Conservation (phyloP, 2,113 vertebrate genomes). For the Fregetta grallaria region DNA sequence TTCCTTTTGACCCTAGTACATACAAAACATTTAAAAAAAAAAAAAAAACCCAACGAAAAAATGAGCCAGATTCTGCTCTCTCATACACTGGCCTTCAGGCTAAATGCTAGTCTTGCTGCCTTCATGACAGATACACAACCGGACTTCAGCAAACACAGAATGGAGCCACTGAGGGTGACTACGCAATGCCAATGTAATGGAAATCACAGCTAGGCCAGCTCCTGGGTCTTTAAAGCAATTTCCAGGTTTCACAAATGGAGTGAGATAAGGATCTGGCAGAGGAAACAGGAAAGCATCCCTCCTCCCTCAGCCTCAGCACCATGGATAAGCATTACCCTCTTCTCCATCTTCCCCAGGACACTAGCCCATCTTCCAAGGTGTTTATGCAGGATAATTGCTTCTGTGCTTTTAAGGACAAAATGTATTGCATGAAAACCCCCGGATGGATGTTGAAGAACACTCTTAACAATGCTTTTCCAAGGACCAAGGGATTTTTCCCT, state of each 20-base stretch:
- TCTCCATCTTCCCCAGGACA: neutral
- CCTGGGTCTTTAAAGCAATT: constrained; percentile 10
- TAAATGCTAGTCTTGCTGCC: neutral
- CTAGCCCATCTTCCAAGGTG: neutral
- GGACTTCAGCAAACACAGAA: neutral
- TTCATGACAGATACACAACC: neutral
- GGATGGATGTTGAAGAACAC: neutral
- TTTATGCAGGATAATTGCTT: neutral
- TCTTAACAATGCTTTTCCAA: neutral
- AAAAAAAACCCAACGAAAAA: neutral
- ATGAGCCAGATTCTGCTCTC: neutral
- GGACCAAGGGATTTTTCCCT: neutral
- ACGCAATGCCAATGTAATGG: neutral
- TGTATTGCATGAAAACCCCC: neutral
- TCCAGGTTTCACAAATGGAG: constrained; percentile 1
- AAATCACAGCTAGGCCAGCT: neutral
- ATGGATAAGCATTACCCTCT: neutral
- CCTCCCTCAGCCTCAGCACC: neutral
- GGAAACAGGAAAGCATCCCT: constrained; percentile 27
- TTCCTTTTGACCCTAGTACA: neutral
- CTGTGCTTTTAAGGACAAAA: neutral
- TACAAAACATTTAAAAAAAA: neutral
- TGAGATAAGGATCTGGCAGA: constrained; percentile 4
- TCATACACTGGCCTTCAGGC: neutral
- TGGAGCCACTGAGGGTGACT: neutral